Evolutionary conservation across 2,888 invertebrate genomes (phyloP).

Genomic region (Netelia inedita): DNA sequence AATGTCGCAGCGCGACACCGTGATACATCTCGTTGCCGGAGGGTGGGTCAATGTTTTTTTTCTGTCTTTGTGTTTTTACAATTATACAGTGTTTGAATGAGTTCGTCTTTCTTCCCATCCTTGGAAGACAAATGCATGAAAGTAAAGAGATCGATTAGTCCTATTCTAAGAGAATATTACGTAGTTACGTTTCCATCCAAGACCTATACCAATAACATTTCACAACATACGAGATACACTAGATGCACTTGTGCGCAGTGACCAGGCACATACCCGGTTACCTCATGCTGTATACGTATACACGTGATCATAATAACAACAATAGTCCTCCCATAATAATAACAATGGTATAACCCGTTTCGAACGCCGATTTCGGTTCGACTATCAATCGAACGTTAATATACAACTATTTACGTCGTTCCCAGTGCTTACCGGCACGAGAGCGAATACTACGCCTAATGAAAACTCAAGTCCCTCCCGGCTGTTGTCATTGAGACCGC

Average conservation of each 20-base stretch:
- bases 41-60: constrained; percentile 90
- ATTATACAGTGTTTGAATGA: neutral
- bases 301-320: constrained; percentile 48
- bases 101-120: neutral
- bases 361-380: neutral
- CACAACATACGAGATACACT: constrained; percentile 25
- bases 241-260: constrained; percentile 69
- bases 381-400: neutral
- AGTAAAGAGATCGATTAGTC: neutral
- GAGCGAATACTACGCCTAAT: neutral
- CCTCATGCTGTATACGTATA: constrained; percentile 38
- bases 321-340: constrained; percentile 22
- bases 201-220: constrained; percentile 68
- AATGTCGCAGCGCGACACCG: constrained; percentile 94
- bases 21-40: constrained; percentile 97
- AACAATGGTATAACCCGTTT: constrained; percentile 41
- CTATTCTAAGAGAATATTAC: neutral
- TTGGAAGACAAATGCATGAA: neutral
- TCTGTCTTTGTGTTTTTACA: neutral
- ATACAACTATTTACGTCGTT: neutral
- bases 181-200: constrained; percentile 38
- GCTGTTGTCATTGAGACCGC: constrained; percentile 15
- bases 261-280: constrained; percentile 41
- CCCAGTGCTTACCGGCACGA: neutral
- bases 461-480: neutral